Percentiles rank a stretch among this genome's conserved stretches.
Conservation (phyloP, 2,888 invertebrate genomes). For the Cheilosia variabilis region DNA sequence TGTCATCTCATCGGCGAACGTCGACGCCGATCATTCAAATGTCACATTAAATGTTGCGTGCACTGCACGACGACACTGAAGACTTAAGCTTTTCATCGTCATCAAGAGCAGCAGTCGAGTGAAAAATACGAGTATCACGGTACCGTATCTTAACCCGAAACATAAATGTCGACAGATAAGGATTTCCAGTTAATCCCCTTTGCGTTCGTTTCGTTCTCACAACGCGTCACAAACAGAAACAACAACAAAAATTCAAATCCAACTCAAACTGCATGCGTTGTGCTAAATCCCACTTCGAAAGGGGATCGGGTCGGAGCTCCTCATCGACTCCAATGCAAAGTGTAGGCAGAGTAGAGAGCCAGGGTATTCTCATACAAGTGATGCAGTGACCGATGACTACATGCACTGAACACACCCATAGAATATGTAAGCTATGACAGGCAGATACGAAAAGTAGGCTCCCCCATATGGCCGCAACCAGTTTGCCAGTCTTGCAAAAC, state of each 20-base stretch:
- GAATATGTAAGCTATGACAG: conserved; percentile 63
- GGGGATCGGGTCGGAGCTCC: conserved; percentile 12
- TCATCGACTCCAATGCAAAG: conserved; percentile 63
- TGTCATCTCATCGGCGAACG: conserved; percentile 56
- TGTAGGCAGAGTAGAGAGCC: conserved; percentile 29
- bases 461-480: conserved; percentile 37
- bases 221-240: conserved; percentile 41
- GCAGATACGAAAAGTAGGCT: conserved; percentile 54
- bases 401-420: conserved; percentile 68
- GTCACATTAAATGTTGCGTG: conserved; percentile 77
- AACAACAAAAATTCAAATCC: conserved; percentile 29
- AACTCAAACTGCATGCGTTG: conserved; percentile 27
- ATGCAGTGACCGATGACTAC: conserved; percentile 74
- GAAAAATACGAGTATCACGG: conserved; percentile 34
- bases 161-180: conserved; percentile 75
- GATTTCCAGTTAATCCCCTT: conserved; percentile 75
- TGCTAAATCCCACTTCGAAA: conserved; percentile 52
- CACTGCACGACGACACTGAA: conserved; percentile 49
- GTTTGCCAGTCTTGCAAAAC: conserved; percentile 56
- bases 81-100: conserved; percentile 73
- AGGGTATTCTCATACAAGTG: conserved; percentile 31
- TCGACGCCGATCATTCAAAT: conserved; percentile 76
- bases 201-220: conserved; percentile 65
- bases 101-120: conserved; percentile 42
- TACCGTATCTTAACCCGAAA: conserved; percentile 57